Base-by-base conservation (phyloP, 2,797 vertebrate species). In the Cossypha heuglini region DNA sequence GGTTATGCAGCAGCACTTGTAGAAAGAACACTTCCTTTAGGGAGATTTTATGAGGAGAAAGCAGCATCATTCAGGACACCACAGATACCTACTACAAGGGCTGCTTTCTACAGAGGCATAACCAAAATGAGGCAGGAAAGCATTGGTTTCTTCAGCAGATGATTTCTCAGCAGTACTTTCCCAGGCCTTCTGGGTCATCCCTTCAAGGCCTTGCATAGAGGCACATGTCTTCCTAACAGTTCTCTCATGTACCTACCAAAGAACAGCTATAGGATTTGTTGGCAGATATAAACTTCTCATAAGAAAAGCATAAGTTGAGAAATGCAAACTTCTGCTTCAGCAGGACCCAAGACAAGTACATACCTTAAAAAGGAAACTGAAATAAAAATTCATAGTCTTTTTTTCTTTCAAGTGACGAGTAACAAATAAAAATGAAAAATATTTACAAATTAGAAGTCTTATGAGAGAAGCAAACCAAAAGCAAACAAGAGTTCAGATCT, bases 91-190 rank as follows among this genome's bases (percentile, higher is more conserved):
- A 74, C 54, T n/a, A 51, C 16, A 33, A 62, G 55, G 40, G 26
- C 31, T 1, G 3, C 45, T 26, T 88, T 80, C 49, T 67, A 57
- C 26, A 74, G 31, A 2, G 18, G 28, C 45, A 42, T 57, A 81
- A 73, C 9, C 37, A 72, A 83, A 80, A 72, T 3, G 20, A 67
- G 62, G 26, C 28, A 74, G 80, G 31, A 77, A 82, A 3, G 5
- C 52, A 62, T 2, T 0, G 0, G 18, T 13, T 62, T 13, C 37
- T 40, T n/a, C 20, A 71, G 38, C 20, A 71, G 38, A 74, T 20
- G n/a, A 74, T 38, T 92, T 84, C 61, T 48, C 18, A 84, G 3
- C 6, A 57, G 16, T 31, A 29, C 20, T 80, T 67, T 38, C 19
- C 64, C 33, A 66, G 42, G 10, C 13, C 35, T 79, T 86, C 57